These are phyloP conservation scores for Pachyramphus minor DNA, from an alignment of 2,113 vertebrate species.

Conservation along the genomic window DNA sequence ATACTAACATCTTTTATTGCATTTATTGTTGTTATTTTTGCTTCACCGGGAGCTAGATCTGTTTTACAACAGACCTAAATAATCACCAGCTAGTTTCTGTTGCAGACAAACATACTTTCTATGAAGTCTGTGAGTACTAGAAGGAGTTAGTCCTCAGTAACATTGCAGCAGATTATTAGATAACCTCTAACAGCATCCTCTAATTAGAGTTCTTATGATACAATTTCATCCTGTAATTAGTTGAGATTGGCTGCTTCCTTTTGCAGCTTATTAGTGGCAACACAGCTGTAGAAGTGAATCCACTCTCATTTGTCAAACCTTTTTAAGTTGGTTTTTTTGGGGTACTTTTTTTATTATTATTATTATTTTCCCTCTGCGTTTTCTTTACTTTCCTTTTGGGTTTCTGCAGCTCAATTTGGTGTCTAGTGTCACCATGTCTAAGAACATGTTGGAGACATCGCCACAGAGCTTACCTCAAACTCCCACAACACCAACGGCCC, in stretches of 20 bases:
- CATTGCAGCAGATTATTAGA: constrained; percentile 91
- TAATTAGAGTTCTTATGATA: constrained; percentile 99
- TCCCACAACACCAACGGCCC: constrained; percentile 96
- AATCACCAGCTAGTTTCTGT: constrained; percentile 65
- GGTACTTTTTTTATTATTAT: no score
- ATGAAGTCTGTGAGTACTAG: constrained; percentile 73
- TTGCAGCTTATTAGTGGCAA: constrained; percentile 94
- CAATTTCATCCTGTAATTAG: constrained; percentile 99
- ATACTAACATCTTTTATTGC: constrained; percentile 1
- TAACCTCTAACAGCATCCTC: constrained; percentile 96
- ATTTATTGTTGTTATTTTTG: constrained; percentile 29
- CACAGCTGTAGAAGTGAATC: constrained; percentile 88
- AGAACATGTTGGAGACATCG: constrained; percentile 96
- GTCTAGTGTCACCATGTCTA: constrained; percentile 99
- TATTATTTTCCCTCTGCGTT: constrained; percentile 29
- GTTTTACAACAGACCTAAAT: constrained; percentile 73
- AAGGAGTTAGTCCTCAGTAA: constrained; percentile 85
- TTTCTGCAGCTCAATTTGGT: constrained; percentile 95
- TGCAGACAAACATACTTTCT: constrained; percentile 66
- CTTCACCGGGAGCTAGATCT: constrained; percentile 45
- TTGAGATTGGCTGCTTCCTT: constrained; percentile 95
- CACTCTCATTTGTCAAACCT: constrained; percentile 86
- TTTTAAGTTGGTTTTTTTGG: constrained; percentile 71
- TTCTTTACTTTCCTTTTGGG: constrained; percentile 66
- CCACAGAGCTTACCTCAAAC: constrained; percentile 99